A percentile compares a stretch with the other conserved stretches of the same genome.
These are phyloP conservation scores for Tachysurus fulvidraco DNA, from an alignment of 2,113 vertebrate species.

Conservation along the genomic window DNA sequence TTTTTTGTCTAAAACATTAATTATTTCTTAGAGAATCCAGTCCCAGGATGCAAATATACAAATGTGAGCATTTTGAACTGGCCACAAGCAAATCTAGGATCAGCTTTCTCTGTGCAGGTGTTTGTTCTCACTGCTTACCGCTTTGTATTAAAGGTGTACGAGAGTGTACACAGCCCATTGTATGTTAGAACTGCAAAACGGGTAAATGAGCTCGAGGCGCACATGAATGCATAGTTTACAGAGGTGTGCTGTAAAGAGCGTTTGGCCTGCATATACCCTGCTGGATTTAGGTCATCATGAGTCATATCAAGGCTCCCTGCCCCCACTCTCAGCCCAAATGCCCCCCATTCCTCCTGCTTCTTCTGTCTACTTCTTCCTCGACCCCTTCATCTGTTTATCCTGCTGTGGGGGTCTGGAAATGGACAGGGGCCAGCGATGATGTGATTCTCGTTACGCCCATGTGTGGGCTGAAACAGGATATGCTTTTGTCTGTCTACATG, in stretches of 20 bases:
- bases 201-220: background rate
- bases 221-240: background rate
- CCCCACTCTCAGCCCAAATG: slow-evolving; percentile 45
- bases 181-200: background rate
- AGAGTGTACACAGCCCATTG: background rate
- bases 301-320: slow-evolving; percentile 45
- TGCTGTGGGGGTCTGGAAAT: slow-evolving; percentile 32
- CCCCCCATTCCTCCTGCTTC: slow-evolving; percentile 25
- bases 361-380: slow-evolving; percentile 6
- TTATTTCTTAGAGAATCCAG: background rate
- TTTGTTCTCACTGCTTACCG: background rate
- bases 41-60: background rate
- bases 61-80: background rate
- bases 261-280: slow-evolving; percentile 25
- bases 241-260: slow-evolving; percentile 33
- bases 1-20: background rate
- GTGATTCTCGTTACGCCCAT: slow-evolving; percentile 1
- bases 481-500: slow-evolving; percentile 25
- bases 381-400: slow-evolving; percentile 35
- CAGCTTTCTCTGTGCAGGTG: background rate
- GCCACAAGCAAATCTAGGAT: background rate
- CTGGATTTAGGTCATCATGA: slow-evolving; percentile 51
- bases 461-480: slow-evolving; percentile 28
- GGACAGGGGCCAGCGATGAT: slow-evolving; percentile 36
- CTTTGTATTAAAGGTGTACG: background rate